Evolutionary conservation across 1,140 invertebrate genomes (phyloP).

Genomic region (Drosophila carrolli): DNA sequence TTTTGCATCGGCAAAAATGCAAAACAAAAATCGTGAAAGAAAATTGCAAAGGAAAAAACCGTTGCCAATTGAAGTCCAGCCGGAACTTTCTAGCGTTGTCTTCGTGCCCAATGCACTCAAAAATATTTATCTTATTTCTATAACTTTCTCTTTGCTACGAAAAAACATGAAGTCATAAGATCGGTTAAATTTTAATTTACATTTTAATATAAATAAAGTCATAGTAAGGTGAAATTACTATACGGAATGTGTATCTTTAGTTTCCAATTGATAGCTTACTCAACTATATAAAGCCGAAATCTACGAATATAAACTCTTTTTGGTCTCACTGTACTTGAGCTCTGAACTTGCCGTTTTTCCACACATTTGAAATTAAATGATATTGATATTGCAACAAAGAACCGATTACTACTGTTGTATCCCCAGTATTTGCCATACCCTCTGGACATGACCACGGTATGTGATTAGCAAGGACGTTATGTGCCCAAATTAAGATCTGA

Average conservation of each 20-base stretch:
- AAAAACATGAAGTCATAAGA: no score
- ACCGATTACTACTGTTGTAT: slow-evolving; percentile 6
- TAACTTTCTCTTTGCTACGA: no score
- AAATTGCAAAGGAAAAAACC: slow-evolving; percentile 41
- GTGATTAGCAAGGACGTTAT: slow-evolving; percentile 56
- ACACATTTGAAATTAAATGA: slow-evolving; percentile 58
- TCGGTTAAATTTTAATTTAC: no score
- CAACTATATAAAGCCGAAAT: no score
- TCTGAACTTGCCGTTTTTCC: neutral
- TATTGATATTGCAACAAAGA: slow-evolving; percentile 58
- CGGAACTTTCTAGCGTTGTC: slow-evolving; percentile 10
- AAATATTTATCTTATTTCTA: neutral
- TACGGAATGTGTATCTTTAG: no score
- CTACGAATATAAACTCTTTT: neutral
- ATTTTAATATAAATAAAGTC: no score
- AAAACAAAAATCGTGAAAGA: slow-evolving; percentile 20
- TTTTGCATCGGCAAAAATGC: slow-evolving; percentile 27
- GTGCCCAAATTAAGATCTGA: slow-evolving; percentile 6
- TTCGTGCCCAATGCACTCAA: slow-evolving; percentile 4
- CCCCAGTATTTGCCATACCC: slow-evolving; percentile 10
- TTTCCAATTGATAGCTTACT: no score
- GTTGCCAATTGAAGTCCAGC: slow-evolving; percentile 30
- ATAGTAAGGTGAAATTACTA: no score
- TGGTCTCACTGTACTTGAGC: neutral
- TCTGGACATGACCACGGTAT: slow-evolving; percentile 16